phyloP scores from a whole-genome alignment of 2,113 vertebrate species.

The Sclerurus mexicanus region DNA sequence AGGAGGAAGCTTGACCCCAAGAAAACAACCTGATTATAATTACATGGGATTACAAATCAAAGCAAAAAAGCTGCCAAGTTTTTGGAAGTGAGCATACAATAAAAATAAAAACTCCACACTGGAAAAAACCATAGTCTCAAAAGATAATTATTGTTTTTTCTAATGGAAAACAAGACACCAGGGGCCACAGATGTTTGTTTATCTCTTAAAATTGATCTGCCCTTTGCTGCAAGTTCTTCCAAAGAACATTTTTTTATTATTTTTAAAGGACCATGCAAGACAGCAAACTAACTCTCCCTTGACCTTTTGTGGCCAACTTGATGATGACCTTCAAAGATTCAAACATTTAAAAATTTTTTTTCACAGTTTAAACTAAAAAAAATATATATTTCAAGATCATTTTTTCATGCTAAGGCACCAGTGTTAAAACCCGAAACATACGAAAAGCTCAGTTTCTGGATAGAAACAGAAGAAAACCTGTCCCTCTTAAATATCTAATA shows the following conservation, averaged over 20 bases:
- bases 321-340: neutral
- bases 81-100: neutral
- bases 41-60: constrained; percentile 1
- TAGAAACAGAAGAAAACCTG: neutral
- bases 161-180: constrained; percentile 52
- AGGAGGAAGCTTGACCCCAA: neutral
- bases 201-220: constrained; percentile 61
- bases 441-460: neutral
- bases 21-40: constrained; percentile 26
- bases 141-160: constrained; percentile 26
- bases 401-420: neutral
- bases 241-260: constrained; percentile 29
- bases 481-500: neutral
- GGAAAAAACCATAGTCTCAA: neutral
- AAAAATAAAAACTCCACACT: constrained; percentile 6
- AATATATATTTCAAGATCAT: neutral
- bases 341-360: neutral
- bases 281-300: neutral
- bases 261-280: constrained; percentile 17
- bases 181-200: constrained; percentile 63
- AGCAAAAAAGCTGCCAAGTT: neutral
- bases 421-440: neutral
- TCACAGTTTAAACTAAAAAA: neutral
- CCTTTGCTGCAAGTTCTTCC: constrained; percentile 33
- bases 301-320: neutral